phyloP scores from a whole-genome alignment of 2,888 invertebrate species.

The Lissocephala sabroskyi region DNA sequence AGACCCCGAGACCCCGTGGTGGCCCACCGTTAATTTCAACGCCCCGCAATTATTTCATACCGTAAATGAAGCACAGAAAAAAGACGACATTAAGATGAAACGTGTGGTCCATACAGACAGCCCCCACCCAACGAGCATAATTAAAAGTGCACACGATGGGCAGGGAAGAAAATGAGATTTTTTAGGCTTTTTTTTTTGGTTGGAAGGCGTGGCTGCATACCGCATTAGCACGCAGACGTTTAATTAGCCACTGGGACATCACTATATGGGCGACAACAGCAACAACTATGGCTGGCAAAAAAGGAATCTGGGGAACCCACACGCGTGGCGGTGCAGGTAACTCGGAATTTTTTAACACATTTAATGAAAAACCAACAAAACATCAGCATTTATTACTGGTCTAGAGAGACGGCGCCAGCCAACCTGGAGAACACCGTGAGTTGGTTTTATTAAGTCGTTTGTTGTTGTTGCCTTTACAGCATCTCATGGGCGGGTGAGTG shows the following conservation, averaged over 20 bases:
- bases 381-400: slow-evolving; percentile 54
- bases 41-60: slow-evolving; percentile 53
- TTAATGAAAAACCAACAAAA: slow-evolving; percentile 62
- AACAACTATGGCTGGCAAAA: slow-evolving; percentile 14
- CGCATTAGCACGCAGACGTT: slow-evolving; percentile 13
- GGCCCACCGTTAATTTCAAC: slow-evolving; percentile 44
- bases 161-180: not conserved
- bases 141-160: slow-evolving; percentile 35
- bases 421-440: slow-evolving; percentile 12
- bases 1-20: not conserved
- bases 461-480: no score
- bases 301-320: slow-evolving; percentile 61
- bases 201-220: slow-evolving; percentile 4
- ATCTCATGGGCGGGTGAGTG: no score
- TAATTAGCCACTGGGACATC: slow-evolving; percentile 8
- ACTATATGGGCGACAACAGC: not conserved
- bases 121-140: slow-evolving; percentile 22
- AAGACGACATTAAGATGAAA: slow-evolving; percentile 44
- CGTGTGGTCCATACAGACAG: slow-evolving; percentile 49
- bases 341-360: slow-evolving; percentile 62
- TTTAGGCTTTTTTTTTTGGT: not conserved
- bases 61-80: slow-evolving; percentile 52
- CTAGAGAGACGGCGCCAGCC: slow-evolving; percentile 9
- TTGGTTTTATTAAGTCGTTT: slow-evolving; percentile 53
- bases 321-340: slow-evolving; percentile 43